Conservation (phyloP, 2,797 vertebrate genomes). For the Crenuchus spilurus region DNA sequence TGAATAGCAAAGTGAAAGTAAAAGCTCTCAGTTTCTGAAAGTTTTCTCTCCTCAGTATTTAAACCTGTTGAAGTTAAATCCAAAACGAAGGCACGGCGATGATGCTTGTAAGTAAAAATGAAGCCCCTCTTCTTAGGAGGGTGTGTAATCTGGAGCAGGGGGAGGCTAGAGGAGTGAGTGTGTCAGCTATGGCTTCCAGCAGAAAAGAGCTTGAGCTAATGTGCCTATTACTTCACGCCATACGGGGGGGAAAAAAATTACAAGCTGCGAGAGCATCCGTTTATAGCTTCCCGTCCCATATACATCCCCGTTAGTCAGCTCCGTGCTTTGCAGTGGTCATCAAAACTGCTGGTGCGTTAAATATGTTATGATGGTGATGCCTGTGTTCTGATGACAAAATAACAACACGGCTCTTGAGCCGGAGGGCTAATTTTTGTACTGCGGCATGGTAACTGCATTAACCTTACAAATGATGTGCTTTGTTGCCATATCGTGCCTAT, state of each 20-base stretch:
- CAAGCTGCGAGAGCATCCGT: constrained; percentile 7
- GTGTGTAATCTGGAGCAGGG: background rate
- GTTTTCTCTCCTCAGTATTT: too few relatives aligned
- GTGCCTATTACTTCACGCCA: constrained; percentile 19
- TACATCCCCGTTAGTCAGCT: constrained; percentile 21
- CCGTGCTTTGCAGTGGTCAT: constrained; percentile 30
- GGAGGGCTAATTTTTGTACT: constrained; percentile 31
- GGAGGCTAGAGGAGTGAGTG: background rate
- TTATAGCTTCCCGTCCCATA: constrained; percentile 23
- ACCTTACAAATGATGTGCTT: constrained; percentile 45
- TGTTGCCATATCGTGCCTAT: constrained; percentile 27
- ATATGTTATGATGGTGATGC: constrained; percentile 36
- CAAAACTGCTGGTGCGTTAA: constrained; percentile 35
- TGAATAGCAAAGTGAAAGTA: too few relatives aligned
- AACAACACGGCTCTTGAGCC: constrained; percentile 30
- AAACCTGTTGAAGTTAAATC: background rate
- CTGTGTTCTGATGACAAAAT: constrained; percentile 44
- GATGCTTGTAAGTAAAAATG: background rate
- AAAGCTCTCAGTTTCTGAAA: too few relatives aligned
- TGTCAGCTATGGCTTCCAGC: constrained; percentile 26
- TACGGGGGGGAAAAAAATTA: background rate
- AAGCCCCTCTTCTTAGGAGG: background rate
- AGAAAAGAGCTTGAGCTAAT: constrained; percentile 32
- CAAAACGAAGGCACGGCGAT: background rate
- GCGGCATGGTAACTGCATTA: constrained; percentile 38